Evolutionary conservation across 1,140 invertebrate genomes (phyloP), one percentile per base, ranked within the genome.

Genomic region (Littorina saxatilis): DNA sequence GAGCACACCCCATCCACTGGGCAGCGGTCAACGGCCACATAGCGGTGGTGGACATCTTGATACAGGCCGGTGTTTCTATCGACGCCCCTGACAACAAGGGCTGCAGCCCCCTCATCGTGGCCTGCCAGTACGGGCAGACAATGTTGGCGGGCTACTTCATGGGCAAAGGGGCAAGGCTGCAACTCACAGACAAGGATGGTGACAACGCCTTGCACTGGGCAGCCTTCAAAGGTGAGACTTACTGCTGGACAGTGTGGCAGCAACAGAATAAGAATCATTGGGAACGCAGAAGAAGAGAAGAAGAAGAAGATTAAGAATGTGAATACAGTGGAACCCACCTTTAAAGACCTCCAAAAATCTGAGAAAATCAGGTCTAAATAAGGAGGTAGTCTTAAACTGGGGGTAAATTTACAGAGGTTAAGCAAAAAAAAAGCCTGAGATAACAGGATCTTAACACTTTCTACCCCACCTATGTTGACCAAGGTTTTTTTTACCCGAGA

Each of bases 191-290:
- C 88, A 96, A 97, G 84, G 98, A 98, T 90, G 97, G 97, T 0
- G 97, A 98, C 85, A 97, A 96, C 5, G 97, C 97, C 0, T 92
- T 98, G 7, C 97, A 98, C 87, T 98, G 97, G 97, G 97, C 97
- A 0, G 96, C 96, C 1, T 98, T 98, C 90, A 98, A 98, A 93
- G 97, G 91, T 92, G 77, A 61, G 70, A 15, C 13, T 11, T 7
- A 37, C 20, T n/a, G 27, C 2, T 68, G 29, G 3, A 32, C 5
- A 27, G 3, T 13, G 23, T n/a, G 4, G 20, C 27, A 15, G 27
- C 3, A 23, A 9, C 9, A 50, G 47, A 11, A 11, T 50, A 11
- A 11, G 47, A 50, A 20, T 50, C 9, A 50, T 50, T 50, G 47
- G 20, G 47, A n/a, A n/a, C n/a, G n/a, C n/a, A n/a, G n/a, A n/a